Evolutionary conservation across 2,888 invertebrate species (phyloP), one percentile per base, ranked within the genome.

Genomic region (Cheilosia vernalis): DNA sequence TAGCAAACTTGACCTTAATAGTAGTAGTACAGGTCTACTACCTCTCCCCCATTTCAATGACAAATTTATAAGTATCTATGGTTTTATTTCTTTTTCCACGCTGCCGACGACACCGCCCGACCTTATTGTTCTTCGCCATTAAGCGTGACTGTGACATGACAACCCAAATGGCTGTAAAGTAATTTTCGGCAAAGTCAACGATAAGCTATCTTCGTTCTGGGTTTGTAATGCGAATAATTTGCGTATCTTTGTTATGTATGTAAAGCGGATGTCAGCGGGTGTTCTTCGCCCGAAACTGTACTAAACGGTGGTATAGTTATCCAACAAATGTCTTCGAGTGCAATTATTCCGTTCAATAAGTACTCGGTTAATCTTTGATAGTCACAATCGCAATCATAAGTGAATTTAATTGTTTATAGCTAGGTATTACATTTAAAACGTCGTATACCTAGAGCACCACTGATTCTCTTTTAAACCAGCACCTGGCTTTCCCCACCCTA

Each of bases 1-100:
- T 60, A 53, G 53, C 40, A 53, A 64, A 77, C 70, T 77, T 82
- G 82, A 82, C 82, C 82, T 72, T 77, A 82, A 77, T 82, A 42
- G 55, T 30, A 17, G 51, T 42, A 13, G 37, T 47, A 44, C 21
- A 47, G 24, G 9, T 37, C 37, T 19, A 37, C n/a, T 42, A 49
- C 76, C 53, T 15, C 37, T 49, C 17, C 27, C 33, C 7, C 13
- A 13, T 27, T 40, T 33, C 56, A 56, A 58, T 76, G 81, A 76
- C 78, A 82, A 77, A 53, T 60, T 56, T 69, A 51, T 19, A 53
- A 64, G 81, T 81, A 58, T 56, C 64, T 81, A 53, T 30, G 6
- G n/a, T 37, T 37, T 63, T 33, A 17, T 51, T 60, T 33, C 44
- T 58, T 44, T 61, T 72, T 61, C 27, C 42, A 33, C 53, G 27